These are phyloP conservation scores for Equus przewalskii DNA, from an alignment of 2,113 vertebrate species.

Conservation along the genomic window DNA sequence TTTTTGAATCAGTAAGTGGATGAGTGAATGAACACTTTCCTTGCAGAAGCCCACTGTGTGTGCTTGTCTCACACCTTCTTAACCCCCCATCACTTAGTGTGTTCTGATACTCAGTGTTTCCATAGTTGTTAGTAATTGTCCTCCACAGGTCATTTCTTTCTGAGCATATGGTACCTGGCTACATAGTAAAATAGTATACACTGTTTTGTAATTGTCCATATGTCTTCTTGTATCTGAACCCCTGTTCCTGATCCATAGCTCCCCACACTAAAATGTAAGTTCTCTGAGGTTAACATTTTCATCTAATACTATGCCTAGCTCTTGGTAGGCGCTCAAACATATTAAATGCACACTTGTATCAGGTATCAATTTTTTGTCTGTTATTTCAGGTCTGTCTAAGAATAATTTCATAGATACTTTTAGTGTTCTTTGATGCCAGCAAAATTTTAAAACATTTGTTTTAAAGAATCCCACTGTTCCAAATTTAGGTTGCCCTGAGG, in stretches of 20 bases:
- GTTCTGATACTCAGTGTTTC: neutral
- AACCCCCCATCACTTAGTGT: neutral
- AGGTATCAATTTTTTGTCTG: neutral
- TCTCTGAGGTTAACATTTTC: neutral
- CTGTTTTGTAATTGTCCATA: neutral
- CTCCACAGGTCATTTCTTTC: neutral
- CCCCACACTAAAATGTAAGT: neutral
- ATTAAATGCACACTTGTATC: neutral
- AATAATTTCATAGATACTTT: neutral
- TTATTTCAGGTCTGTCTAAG: neutral
- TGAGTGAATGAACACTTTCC: neutral
- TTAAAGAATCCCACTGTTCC: neutral
- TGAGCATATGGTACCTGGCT: neutral
- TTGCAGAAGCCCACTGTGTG: neutral
- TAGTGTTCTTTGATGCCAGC: neutral
- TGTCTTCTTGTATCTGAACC: neutral
- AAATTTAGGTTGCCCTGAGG: neutral
- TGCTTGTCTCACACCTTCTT: neutral
- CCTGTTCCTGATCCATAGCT: neutral
- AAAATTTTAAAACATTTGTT: neutral
- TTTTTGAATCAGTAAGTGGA: neutral
- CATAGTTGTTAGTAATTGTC: neutral
- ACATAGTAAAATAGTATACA: neutral
- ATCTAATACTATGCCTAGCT: neutral
- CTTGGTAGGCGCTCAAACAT: neutral